phyloP scores from a whole-genome alignment of 1,140 invertebrate species.

The Ceratosolen solmsi region DNA sequence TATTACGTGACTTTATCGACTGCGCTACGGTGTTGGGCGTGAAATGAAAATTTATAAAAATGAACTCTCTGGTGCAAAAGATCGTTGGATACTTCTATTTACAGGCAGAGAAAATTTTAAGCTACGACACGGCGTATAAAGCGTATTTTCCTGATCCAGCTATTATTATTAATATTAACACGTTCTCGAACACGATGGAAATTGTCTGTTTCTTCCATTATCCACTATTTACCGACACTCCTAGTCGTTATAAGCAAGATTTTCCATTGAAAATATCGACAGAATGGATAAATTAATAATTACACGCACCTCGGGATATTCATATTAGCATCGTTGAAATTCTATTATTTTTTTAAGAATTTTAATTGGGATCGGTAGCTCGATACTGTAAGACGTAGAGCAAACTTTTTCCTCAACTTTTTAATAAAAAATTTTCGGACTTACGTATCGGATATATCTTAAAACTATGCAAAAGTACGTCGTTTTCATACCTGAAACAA shows the following conservation, averaged over 20 bases:
- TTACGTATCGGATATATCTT: background rate
- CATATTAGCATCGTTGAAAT: background rate
- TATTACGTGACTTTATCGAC: conserved; percentile 29
- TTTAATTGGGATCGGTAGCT: conserved; percentile 15
- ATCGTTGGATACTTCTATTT: no score
- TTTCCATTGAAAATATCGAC: background rate
- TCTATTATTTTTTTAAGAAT: background rate
- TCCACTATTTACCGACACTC: background rate
- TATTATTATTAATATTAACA: no score
- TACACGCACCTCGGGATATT: background rate
- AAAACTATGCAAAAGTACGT: background rate
- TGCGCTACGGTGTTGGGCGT: background rate
- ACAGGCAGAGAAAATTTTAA: no score
- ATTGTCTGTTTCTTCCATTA: background rate
- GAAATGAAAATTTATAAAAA: conserved; percentile 26
- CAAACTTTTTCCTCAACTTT: background rate
- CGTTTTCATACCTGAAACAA: conserved; percentile 32
- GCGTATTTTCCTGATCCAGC: no score
- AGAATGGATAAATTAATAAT: background rate
- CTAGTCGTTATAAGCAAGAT: background rate
- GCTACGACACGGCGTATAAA: no score
- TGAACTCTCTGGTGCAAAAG: background rate
- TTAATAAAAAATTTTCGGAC: conserved; percentile 5
- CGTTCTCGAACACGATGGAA: background rate
- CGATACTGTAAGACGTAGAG: background rate